These are phyloP conservation scores for Pachymerium ferrugineum DNA, from an alignment of 2,888 invertebrate genomes.

Conservation along the genomic window DNA sequence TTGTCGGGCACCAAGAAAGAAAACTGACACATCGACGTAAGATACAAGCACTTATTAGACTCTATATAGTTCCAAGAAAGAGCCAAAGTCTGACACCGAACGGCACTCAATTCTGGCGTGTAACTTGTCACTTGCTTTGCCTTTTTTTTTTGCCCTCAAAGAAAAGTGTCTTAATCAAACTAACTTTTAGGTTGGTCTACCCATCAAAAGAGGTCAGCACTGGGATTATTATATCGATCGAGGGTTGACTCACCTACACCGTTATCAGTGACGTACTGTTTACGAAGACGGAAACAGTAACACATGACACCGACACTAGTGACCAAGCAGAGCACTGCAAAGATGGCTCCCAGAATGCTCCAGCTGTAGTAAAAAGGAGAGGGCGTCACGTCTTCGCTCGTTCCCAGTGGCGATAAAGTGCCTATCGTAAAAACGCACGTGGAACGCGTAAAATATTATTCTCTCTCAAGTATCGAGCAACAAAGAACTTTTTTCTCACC, in stretches of 20 bases:
- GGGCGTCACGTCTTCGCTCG: not conserved
- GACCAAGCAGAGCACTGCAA: conserved; percentile 26
- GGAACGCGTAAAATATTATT: not conserved
- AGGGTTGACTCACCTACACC: not conserved
- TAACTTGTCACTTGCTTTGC: too few relatives aligned
- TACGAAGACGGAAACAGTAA: conserved; percentile 31
- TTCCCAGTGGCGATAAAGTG: conserved; percentile 25
- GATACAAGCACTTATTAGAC: too few relatives aligned
- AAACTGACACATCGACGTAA: too few relatives aligned
- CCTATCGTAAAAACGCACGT: conserved; percentile 18
- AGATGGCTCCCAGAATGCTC: conserved; percentile 31
- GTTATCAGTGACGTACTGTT: conserved; percentile 30
- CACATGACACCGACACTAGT: conserved; percentile 31
- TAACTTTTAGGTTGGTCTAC: too few relatives aligned
- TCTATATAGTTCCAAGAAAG: too few relatives aligned
- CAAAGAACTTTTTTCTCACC: conserved; percentile 41
- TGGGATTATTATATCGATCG: too few relatives aligned
- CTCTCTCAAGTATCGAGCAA: not conserved
- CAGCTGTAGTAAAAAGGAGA: conserved; percentile 31
- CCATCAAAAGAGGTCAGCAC: too few relatives aligned
- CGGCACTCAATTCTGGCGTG: too few relatives aligned
- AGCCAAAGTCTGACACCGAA: too few relatives aligned
- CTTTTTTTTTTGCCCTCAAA: too few relatives aligned
- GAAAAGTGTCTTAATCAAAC: too few relatives aligned
- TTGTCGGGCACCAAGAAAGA: too few relatives aligned